Evolutionary conservation across 64 coral and sea anemone genomes (phyloP), one percentile per base, ranked within the genome.

Genomic region (Porites australiensis): DNA sequence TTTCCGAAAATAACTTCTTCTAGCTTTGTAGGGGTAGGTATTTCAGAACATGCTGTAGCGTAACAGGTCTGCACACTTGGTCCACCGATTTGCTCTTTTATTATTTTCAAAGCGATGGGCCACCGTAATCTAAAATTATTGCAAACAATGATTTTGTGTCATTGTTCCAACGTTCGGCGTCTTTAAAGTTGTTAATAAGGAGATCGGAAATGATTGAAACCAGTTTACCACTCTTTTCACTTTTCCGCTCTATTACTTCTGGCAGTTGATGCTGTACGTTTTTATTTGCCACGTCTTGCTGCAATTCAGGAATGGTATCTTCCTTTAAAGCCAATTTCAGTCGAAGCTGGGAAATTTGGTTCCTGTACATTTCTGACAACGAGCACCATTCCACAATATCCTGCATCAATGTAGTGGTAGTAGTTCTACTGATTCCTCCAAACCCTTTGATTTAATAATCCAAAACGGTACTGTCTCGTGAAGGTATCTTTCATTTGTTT

Each of bases 401-500:
- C n/a, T n/a, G n/a, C n/a, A n/a, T n/a, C n/a, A n/a, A n/a, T n/a
- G n/a, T n/a, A n/a, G n/a, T n/a, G n/a, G n/a, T 58, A n/a, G 58
- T 27, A 70, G 74, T 13, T 9, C 52, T 52, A 13, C 77, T 64
- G 60, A 71, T 79, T 83, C 44, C 50, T 44, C 82, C 57, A 16
- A 91, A 11, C 61, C 74, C 89, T 57, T 44, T n/a, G 64, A 57
- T 82, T 58, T 44, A 83, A 44, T 65, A 15, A 4, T 16, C 69
- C 55, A 64, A 82, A 91, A 43, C 89, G 76, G 82, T 78, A 65
- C 79, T 64, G 45, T 79, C 75, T 66, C 79, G 77, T 22, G 70
- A 83, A 70, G 82, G 64, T 71, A n/a, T n/a, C n/a, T n/a, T n/a
- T n/a, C n/a, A n/a, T n/a, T n/a, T n/a, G n/a, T n/a, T n/a, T n/a